phyloP scores from a whole-genome alignment of 2,113 vertebrate species.

The Ahaetulla prasina region DNA sequence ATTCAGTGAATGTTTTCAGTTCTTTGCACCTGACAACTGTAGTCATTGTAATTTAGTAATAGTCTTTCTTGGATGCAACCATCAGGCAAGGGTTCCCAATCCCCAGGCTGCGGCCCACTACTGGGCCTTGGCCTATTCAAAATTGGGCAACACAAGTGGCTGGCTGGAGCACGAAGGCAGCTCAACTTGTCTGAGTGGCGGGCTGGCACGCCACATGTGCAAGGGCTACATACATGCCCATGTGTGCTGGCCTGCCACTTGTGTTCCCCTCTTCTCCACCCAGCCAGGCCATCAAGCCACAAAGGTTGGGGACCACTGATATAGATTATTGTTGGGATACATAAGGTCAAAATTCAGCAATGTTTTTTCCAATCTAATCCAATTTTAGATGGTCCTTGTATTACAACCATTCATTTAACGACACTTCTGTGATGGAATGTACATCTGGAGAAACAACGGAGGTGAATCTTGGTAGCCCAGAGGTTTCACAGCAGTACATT shows the following conservation, averaged over 20 bases:
- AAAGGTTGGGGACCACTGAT: neutral
- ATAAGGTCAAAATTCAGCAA: neutral
- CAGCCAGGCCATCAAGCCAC: neutral
- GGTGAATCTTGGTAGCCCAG: neutral
- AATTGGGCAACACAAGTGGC: neutral
- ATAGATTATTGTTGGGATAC: neutral
- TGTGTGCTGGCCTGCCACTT: neutral
- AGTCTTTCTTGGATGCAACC: neutral
- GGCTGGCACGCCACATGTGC: neutral
- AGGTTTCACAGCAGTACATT: neutral
- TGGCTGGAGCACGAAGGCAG: neutral
- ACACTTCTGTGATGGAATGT: neutral
- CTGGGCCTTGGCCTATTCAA: neutral
- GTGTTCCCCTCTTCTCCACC: neutral
- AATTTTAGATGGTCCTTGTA: neutral
- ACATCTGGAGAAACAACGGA: neutral
- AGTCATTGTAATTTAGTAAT: neutral
- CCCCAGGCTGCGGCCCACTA: no score
- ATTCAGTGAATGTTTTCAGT: neutral
- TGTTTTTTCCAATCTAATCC: neutral
- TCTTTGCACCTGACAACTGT: neutral
- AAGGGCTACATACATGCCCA: neutral
- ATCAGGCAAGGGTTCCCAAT: neutral
- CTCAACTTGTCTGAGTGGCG: no score
- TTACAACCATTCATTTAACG: neutral